A percentile compares a stretch with the other conserved stretches of the same genome.
Conservation (phyloP, 2,113 vertebrate genomes). For the Lipophrys pholis region DNA sequence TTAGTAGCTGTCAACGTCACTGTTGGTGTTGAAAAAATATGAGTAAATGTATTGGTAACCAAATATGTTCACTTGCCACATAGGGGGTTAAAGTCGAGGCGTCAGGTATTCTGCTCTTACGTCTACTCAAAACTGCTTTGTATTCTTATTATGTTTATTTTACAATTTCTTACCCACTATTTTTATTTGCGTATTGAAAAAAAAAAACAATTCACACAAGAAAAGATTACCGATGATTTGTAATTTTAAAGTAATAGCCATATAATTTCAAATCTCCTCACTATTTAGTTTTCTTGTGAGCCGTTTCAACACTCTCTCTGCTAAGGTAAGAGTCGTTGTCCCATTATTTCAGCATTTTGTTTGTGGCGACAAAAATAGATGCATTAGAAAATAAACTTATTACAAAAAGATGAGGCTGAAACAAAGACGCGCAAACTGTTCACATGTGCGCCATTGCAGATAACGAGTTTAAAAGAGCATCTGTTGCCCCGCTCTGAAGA, state of each 20-base stretch:
- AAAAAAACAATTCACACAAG: too few relatives aligned
- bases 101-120: too few relatives aligned
- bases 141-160: too few relatives aligned
- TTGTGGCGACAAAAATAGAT: slow-evolving; percentile 34
- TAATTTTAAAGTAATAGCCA: neutral
- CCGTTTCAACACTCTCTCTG: slow-evolving; percentile 4
- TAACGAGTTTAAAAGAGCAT: slow-evolving; percentile 75
- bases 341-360: slow-evolving; percentile 29
- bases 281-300: neutral
- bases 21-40: too few relatives aligned
- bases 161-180: too few relatives aligned
- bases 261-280: neutral
- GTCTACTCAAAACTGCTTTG: too few relatives aligned
- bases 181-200: too few relatives aligned
- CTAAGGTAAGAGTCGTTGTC: neutral
- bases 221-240: neutral
- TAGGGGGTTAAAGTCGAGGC: too few relatives aligned
- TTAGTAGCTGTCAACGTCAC: too few relatives aligned
- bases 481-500: slow-evolving; percentile 64
- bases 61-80: too few relatives aligned
- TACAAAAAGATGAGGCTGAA: slow-evolving; percentile 36
- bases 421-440: slow-evolving; percentile 57
- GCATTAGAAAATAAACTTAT: slow-evolving; percentile 33
- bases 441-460: slow-evolving; percentile 57
- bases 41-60: too few relatives aligned